Percentiles rank a stretch among this genome's conserved stretches.
These are phyloP conservation scores for Pseudochirops cupreus DNA, from an alignment of 2,797 vertebrate species.

Conservation along the genomic window DNA sequence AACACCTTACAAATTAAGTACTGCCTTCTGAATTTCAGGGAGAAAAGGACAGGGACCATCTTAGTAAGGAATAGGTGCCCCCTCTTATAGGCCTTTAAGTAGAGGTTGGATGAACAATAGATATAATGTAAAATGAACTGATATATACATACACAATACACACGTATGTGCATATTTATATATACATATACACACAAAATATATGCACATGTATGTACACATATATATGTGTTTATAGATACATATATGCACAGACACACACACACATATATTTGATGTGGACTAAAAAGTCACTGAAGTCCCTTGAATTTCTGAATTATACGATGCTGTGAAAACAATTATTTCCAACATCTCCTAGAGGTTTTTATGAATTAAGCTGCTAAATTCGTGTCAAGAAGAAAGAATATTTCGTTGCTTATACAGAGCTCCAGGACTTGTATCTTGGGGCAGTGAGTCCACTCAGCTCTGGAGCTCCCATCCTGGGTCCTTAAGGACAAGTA, in stretches of 20 bases:
- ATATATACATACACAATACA: not conserved
- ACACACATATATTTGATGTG: not conserved
- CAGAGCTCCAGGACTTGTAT: not conserved
- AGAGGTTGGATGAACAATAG: not conserved
- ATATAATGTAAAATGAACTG: not conserved
- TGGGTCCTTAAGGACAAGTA: not conserved
- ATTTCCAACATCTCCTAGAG: not conserved
- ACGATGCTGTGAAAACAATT: not conserved
- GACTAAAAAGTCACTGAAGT: not conserved
- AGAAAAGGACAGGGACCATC: not conserved
- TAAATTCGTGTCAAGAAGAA: not conserved
- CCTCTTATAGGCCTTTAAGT: not conserved
- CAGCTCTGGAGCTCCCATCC: not conserved
- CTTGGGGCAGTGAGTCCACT: not conserved
- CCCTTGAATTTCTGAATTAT: not conserved
- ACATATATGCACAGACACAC: too few relatives aligned
- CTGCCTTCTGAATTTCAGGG: not conserved
- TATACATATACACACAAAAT: not conserved
- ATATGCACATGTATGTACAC: too few relatives aligned
- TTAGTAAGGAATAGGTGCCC: not conserved
- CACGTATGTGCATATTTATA: not conserved
- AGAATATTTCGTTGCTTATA: not conserved
- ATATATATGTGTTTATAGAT: too few relatives aligned
- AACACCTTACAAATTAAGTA: not conserved
- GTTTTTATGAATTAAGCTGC: not conserved